phyloP scores from a whole-genome alignment of 2,797 vertebrate genomes.

The Chaunax sp. region DNA sequence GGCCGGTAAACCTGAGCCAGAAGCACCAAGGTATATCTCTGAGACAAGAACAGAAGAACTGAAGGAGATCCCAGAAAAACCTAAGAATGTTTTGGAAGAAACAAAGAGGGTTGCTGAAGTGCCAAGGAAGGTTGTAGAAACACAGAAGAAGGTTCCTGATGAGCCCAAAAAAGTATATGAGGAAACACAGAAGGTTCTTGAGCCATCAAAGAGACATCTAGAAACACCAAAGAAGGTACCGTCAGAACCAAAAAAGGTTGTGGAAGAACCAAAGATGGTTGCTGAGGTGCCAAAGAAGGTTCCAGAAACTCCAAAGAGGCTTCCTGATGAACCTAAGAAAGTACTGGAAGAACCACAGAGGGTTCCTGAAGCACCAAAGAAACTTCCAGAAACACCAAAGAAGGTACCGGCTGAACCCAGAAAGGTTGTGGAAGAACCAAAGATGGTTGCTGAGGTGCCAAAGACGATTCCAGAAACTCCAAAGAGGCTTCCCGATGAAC shows the following conservation, averaged over 20 bases:
- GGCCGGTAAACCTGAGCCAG: slow-evolving; percentile 57
- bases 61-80: neutral
- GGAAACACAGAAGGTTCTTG: slow-evolving; percentile 45
- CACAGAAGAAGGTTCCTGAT: slow-evolving; percentile 43
- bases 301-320: neutral
- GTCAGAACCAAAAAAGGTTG: neutral
- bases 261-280: slow-evolving; percentile 1
- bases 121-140: neutral
- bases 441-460: neutral
- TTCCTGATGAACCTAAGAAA: neutral
- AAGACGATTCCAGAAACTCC: slow-evolving; percentile 5
- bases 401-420: neutral
- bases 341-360: neutral
- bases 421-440: neutral
- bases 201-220: slow-evolving; percentile 39
- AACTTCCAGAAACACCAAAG: neutral
- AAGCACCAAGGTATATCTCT: neutral
- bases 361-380: neutral
- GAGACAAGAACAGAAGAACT: slow-evolving; percentile 20
- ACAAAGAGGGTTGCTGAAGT: slow-evolving; percentile 6
- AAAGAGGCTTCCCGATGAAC: neutral
- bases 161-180: neutral
- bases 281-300: neutral
- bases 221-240: slow-evolving; percentile 41
- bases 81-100: neutral